A percentile compares a stretch with the other conserved stretches of the same genome.
phyloP scores from a whole-genome alignment of 2,888 invertebrate species.

The Ormyrus labotus region DNA sequence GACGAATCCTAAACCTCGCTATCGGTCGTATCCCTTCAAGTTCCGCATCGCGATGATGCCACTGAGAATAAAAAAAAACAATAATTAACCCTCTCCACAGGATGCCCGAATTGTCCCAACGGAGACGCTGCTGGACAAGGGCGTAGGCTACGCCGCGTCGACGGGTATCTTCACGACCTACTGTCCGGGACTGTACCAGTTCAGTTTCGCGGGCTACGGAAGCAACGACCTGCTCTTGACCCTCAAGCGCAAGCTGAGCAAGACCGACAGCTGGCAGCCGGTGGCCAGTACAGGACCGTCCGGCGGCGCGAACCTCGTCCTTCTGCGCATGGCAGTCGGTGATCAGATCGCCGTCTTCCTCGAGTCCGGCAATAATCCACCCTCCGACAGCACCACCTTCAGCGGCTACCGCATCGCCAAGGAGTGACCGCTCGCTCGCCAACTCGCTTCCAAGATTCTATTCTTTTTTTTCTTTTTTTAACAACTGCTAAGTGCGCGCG shows the following conservation, averaged over 20 bases:
- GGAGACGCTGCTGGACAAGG: slow-evolving; percentile 73
- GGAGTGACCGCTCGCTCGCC: slow-evolving; percentile 62
- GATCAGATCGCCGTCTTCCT: slow-evolving; percentile 73
- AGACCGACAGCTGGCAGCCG: slow-evolving; percentile 67
- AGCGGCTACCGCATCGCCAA: slow-evolving; percentile 74
- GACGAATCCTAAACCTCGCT: no score
- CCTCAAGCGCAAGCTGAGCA: slow-evolving; percentile 69
- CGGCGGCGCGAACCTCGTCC: slow-evolving; percentile 72
- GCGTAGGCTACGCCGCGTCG: slow-evolving; percentile 75
- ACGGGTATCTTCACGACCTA: slow-evolving; percentile 76
- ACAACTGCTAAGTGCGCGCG: not conserved
- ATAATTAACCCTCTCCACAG: slow-evolving; percentile 48
- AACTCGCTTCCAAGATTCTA: not conserved
- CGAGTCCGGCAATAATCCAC: slow-evolving; percentile 64
- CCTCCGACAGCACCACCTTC: slow-evolving; percentile 69
- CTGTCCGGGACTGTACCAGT: slow-evolving; percentile 76
- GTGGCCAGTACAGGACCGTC: slow-evolving; percentile 64
- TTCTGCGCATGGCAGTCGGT: slow-evolving; percentile 72
- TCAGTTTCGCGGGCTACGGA: slow-evolving; percentile 75
- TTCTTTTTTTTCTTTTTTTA: slow-evolving; percentile 26
- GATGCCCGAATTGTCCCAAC: slow-evolving; percentile 63
- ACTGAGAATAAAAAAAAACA: no score
- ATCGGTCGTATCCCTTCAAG: no score
- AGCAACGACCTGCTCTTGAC: slow-evolving; percentile 67
- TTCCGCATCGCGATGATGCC: no score